Evolutionary conservation across 2,113 vertebrate genomes (phyloP), one percentile per base, ranked within the genome.

Genomic region (Xenotilapia flavipinnis): DNA sequence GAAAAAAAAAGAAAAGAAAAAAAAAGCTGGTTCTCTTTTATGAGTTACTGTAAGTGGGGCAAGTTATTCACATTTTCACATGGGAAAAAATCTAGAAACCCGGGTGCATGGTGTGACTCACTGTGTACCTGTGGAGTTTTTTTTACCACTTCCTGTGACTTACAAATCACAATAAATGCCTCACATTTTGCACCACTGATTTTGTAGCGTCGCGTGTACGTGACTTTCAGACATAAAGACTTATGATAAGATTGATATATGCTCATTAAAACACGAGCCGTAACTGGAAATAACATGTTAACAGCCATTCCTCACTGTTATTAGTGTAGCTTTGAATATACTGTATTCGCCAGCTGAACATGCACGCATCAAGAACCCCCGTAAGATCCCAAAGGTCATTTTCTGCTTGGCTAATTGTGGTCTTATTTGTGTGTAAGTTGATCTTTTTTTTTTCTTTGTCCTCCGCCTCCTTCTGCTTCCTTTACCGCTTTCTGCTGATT

Each of bases 31-130:
- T 87, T 86, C 19, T 47, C 73, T 49, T 51, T 84, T 55, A 55
- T 42, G 62, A 86, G 79, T 81, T 83, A 40, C 45, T 8, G 65
- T 56, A 40, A 73, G 68, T 75, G 38, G 85, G 58, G 83, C 45
- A 40, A 86, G 60, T 65, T 47, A 31, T 87, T 88, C 65, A 84
- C 26, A 70, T 84, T 84, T 87, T 91, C 82, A 80, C 87, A 82
- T 81, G 79, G 87, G 89, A 83, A 85, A 68, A 54, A 28, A 45
- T 21, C 19, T 42, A n/a, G 75, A 90, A 82, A 17, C 21, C 58
- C 4, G 62, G 26, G 33, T 62, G 28, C 60, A 60, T 40, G 62
- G 38, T 81, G 47, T 86, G 88, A 92, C 45, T 91, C 80, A 45
- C 10, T 49, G 9, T 80, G 86, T 65, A 89, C 80, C 47, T 81